Base-by-base conservation (phyloP, 1,140 invertebrate species). In the Zaprionus tsacasi region DNA sequence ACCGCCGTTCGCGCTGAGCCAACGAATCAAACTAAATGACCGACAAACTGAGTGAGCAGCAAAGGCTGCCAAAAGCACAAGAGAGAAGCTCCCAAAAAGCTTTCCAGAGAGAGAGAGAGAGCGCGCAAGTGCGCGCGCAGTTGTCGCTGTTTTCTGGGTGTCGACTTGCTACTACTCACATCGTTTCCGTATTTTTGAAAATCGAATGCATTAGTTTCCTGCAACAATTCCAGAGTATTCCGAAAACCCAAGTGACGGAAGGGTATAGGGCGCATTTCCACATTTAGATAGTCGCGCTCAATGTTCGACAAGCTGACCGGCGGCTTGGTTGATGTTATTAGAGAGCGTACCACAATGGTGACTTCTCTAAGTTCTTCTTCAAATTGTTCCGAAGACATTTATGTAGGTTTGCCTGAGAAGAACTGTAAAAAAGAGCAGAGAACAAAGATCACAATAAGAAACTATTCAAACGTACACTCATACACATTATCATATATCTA, bases 241-340 rank as follows among this genome's bases (percentile, higher is more conserved):
- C 48, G 4, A 67, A 57, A 92, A 10, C 89, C 91, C 17, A 85
- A 35, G 4, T 56, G 27, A 15, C 45, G 71, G 56, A 38, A 91
- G 7, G 87, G 79, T 5, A 92, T 50, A 0, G 55, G n/a, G n/a
- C 55, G 50, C 2, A 80, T 64, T 40, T 92, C 91, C 8, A 83
- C 43, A 17, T 56, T 60, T 1, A 5, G 11, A 60, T 91, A 92
- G 54, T 92, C 91, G 0, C 33, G 56, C 21, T 86, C 27, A 11
- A 92, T 66, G 7, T 48, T 25, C 4, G 30, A 11, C 54, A 92
- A 55, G 40, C 54, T 58, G 36, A 80, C 78, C 33, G 89, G 83
- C 48, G 74, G 81, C 68, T 91, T 92, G 8, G 61, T 58, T 15
- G 89, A 91, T 45, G 74, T 86, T 36, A 89, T 78, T 2, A 92